Evolutionary conservation across 1,140 invertebrate species (phyloP), one percentile per base, ranked within the genome.

Genomic region (Cydia fagiglandana): DNA sequence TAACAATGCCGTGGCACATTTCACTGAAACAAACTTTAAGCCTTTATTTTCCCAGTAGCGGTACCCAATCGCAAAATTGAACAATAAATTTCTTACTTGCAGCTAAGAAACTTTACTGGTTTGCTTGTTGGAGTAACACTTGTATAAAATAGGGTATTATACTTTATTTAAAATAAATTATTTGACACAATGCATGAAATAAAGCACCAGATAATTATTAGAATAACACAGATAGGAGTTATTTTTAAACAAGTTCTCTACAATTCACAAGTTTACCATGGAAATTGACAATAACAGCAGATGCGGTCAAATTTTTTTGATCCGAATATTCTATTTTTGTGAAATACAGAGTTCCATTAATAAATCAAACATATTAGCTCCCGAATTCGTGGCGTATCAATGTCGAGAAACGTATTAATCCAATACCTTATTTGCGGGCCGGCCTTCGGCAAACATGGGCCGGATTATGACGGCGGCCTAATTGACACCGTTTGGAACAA

Each of bases 381-480:
- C 45, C 45, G 24, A 50, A 53, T 45, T 50, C 12, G 73, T 50
- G 53, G 7, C 17, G 12, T 74, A 74, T 74, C 41, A 34, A 74
- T 24, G 45, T 7, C 45, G 5, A 30, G 47, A 75, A 76, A 75
- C 77, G 79, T 79, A 82, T 78, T 80, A 81, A 79, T 81, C 77
- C 80, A 83, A 83, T 83, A 68, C 75, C 73, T 47, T 78, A 76
- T 82, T 78, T 82, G 79, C 79, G 74, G 74, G 53, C 50, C 74
- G 20, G 45, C 64, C 73, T 66, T 74, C 64, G 61, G 77, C 82
- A 86, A 87, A 89, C 86, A 88, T 73, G 76, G 83, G 77, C 47
- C 24, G 85, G 88, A 89, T 89, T 89, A 88, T 85, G 83, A 81
- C 83, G 80, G 86, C 86, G 81, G 73, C 82, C 79, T 88, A 89